These are phyloP conservation scores for Drosophila fuyamai DNA, from an alignment of 1,140 invertebrate genomes.

Conservation along the genomic window DNA sequence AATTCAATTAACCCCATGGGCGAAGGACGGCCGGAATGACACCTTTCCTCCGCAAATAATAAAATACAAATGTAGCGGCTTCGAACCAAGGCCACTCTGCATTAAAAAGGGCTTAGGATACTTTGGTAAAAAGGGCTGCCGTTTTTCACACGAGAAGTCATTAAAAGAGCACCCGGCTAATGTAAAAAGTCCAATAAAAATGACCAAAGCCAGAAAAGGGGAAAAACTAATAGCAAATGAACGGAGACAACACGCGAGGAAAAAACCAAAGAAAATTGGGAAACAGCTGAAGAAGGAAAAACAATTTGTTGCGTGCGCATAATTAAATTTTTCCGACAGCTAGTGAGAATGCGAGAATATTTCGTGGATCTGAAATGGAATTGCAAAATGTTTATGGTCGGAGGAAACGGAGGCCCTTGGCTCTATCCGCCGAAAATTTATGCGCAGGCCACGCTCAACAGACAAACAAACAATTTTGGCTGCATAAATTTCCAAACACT, in stretches of 20 bases:
- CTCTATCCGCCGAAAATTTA: slow-evolving; percentile 14
- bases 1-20: slow-evolving; percentile 77
- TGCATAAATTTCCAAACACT: slow-evolving; percentile 61
- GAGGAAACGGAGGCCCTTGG: slow-evolving; percentile 2
- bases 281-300: slow-evolving; percentile 40
- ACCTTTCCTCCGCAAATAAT: slow-evolving; percentile 29
- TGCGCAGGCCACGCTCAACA: slow-evolving; percentile 15
- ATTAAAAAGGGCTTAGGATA: slow-evolving; percentile 57
- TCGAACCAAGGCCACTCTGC: slow-evolving; percentile 41
- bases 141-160: slow-evolving; percentile 43
- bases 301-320: slow-evolving; percentile 67
- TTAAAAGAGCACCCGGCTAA: slow-evolving; percentile 54
- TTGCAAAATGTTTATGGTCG: slow-evolving; percentile 63
- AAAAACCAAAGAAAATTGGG: slow-evolving; percentile 27
- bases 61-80: slow-evolving; percentile 33
- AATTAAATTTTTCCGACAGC: slow-evolving; percentile 65
- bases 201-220: slow-evolving; percentile 35
- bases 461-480: slow-evolving; percentile 57
- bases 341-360: slow-evolving; percentile 55
- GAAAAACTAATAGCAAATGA: slow-evolving; percentile 8
- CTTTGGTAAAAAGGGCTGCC: slow-evolving; percentile 51
- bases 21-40: slow-evolving; percentile 16
- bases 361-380: slow-evolving; percentile 62
- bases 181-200: slow-evolving; percentile 68
- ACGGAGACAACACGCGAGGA: slow-evolving; percentile 8